These are phyloP conservation scores for Gouania willdenowi DNA, from an alignment of 2,797 vertebrate species.

Conservation along the genomic window DNA sequence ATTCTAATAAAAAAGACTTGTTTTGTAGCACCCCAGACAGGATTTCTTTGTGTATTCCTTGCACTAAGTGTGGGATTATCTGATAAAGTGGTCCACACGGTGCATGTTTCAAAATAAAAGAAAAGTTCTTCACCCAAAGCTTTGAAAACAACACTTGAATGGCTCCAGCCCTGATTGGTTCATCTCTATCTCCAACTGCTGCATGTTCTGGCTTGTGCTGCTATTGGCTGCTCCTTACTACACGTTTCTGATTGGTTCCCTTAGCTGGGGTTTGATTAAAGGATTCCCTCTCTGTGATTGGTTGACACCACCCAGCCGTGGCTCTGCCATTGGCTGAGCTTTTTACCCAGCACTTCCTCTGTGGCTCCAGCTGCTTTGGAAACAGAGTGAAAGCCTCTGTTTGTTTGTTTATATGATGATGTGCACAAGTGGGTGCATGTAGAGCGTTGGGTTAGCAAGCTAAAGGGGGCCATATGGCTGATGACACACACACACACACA, in stretches of 20 bases:
- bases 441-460: constrained; percentile 35
- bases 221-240: constrained; percentile 40
- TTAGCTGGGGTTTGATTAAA: no score
- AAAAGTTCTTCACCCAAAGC: constrained; percentile 31
- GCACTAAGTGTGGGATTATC: constrained; percentile 24
- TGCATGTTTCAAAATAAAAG: constrained; percentile 22
- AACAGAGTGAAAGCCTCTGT: constrained; percentile 29
- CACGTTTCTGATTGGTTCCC: constrained; percentile 44
- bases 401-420: constrained; percentile 37
- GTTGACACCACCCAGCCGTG: constrained; percentile 17
- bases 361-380: constrained; percentile 56
- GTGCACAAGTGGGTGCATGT: constrained; percentile 34
- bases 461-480: constrained; percentile 63
- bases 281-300: no score
- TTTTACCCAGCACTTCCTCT: no score
- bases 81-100: constrained; percentile 22
- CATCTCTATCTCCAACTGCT: constrained; percentile 65
- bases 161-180: constrained; percentile 53
- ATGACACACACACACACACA: constrained; percentile 56
- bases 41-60: constrained; percentile 10
- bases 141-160: constrained; percentile 57
- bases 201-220: constrained; percentile 32
- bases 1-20: no score
- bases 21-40: no score
- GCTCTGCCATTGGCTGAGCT: constrained; percentile 40